Evolutionary conservation across 2,113 vertebrate genomes (phyloP).

Genomic region (Lates calcarifer): DNA sequence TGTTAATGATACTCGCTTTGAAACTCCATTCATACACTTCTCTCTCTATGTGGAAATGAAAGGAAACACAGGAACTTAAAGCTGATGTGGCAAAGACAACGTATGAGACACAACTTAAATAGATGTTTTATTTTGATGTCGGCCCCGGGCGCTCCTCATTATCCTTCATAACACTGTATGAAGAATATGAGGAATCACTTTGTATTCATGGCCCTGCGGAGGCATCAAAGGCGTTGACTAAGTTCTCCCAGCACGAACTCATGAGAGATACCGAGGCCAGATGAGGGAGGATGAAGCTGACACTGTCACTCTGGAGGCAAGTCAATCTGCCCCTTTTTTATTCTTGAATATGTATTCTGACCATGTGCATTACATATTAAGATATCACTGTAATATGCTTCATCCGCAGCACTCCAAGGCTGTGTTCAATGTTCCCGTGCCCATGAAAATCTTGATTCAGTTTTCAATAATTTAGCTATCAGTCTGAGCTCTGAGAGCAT

Average conservation of each 20-base stretch:
- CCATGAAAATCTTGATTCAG: conserved; percentile 49
- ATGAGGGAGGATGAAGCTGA: conserved; percentile 64
- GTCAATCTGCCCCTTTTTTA: conserved; percentile 34
- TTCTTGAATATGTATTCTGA: conserved; percentile 54
- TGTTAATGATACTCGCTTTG: conserved; percentile 45
- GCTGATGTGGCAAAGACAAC: conserved; percentile 35
- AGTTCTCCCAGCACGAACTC: conserved; percentile 33
- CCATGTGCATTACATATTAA: conserved; percentile 60
- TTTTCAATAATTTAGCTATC: conserved; percentile 69
- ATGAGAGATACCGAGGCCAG: conserved; percentile 37
- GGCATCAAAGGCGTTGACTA: conserved; percentile 65
- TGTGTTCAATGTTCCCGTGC: conserved; percentile 25
- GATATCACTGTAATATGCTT: conserved; percentile 44
- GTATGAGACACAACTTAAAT: conserved; percentile 4
- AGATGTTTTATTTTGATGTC: conserved; percentile 50
- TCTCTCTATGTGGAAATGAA: conserved; percentile 50
- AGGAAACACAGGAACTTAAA: conserved; percentile 32
- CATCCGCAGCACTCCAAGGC: conserved; percentile 32
- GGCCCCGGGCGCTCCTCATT: conserved; percentile 50
- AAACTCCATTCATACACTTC: conserved; percentile 27
- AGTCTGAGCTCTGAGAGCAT: conserved; percentile 40
- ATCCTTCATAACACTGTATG: conserved; percentile 45
- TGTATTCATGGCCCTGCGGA: conserved; percentile 47
- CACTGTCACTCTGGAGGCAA: conserved; percentile 51
- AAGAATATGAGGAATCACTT: conserved; percentile 60